Evolutionary conservation across 2,888 invertebrate genomes (phyloP), one percentile per base, ranked within the genome.

Genomic region (Drosophila demipolita): DNA sequence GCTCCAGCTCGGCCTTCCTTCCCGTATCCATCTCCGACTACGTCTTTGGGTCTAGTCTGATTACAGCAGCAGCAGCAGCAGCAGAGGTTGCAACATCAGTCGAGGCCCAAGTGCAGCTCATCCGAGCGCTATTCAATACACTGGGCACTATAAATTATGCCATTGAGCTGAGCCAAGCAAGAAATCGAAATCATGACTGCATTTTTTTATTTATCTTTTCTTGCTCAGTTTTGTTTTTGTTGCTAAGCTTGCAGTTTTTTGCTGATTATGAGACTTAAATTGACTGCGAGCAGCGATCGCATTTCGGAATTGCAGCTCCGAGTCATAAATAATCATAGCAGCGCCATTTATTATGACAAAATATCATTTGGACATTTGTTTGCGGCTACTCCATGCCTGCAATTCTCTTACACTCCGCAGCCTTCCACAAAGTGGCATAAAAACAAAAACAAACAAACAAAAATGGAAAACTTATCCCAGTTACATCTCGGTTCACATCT

Each of bases 271-370:
- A 89, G 87, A 81, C 87, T 82, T 82, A 82, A 89, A 87, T 89
- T 87, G 86, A 84, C 87, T 74, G 71, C 63, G 61, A 74, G 73
- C 73, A 60, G 75, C 84, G 84, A 88, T 88, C 89, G 89, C 89
- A 83, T 86, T 85, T 86, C 89, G 65, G 66, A 78, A 78, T 78
- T 78, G 75, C 79, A 49, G 57, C 75, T 61, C 45, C 26, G 78
- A 84, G 87, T 81, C 89, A 87, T 87, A 87, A 87, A 87, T 87
- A 87, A 87, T 89, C 86, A 87, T 87, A 89, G 89, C 87, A 84
- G 87, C 79, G 86, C 89, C 89, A 87, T 87, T 87, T 87, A 89
- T 87, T 87, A 87, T 89, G 89, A 87, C 89, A 89, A 87, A 87
- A 87, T 89, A 87, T 87, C 89, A 87, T 87, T 89, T 82, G 85